Base-by-base conservation (phyloP, 2,797 vertebrate genomes). In the Hippocampus kuda region DNA sequence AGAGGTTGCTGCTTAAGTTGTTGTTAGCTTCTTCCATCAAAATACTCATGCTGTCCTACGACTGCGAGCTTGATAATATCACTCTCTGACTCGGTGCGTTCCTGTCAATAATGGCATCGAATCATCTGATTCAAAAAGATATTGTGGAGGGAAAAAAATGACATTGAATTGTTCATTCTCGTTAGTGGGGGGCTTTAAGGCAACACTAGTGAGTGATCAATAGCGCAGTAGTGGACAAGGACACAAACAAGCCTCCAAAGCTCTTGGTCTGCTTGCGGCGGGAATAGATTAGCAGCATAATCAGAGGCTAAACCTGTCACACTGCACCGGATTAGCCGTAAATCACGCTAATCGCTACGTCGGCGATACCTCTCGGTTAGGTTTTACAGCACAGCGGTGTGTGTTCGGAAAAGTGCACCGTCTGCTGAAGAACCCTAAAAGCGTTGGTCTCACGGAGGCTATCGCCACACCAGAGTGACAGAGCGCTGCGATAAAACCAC, bases 271-370 rank as follows among this genome's bases (percentile, higher is more conserved):
- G 18, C 70, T 71, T 44, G 10, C 69, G 1, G 41, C 74, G 65
- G 66, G 69, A 69, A 82, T 41, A 83, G 86, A 88, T 91, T 86
- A 89, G 77, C 78, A 70, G 2, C 68, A 75, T 89, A 85, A 87
- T 87, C 81, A 80, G 75, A 53, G 70, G 75, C 83, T 88, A 87
- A 88, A 80, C 79, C 84, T 77, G 78, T 54, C 72, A 70, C 81
- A 83, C 79, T 81, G 82, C 81, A 75, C 68, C 72, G 77, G 82
- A 84, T 84, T 77, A 87, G 72, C 44, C 72, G 81, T 74, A 75
- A 85, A 81, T 83, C 78, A 75, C 65, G 72, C 70, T 83, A 83
- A 84, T 81, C 82, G 78, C 72, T 46, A 69, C 69, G 70, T 48
- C 65, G 66, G 71, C 62, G 60, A 62, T 59, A 27, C 51, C 70